Evolutionary conservation across 2,888 invertebrate genomes (phyloP), one percentile per base, ranked within the genome.

Genomic region (Chrysolina oricalcia): DNA sequence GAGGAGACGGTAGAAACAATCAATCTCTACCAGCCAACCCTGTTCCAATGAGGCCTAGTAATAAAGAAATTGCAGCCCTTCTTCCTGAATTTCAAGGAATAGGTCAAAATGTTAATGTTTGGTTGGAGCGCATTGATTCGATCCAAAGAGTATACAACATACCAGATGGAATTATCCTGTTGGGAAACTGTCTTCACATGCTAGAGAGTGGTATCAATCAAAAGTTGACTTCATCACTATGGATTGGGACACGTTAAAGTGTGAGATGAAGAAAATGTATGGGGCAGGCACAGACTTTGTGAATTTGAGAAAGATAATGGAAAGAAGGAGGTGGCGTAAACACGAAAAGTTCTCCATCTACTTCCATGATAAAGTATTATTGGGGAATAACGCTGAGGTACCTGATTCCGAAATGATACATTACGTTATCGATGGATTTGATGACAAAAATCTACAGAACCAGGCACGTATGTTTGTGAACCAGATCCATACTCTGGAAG

Each of bases 341-440:
- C 59, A 59, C 63, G 78, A 76, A 50, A 76, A 69, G 19, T 78
- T 76, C 46, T 43, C 73, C 13, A 65, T 19, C 8, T 78, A 78
- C 65, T 76, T 59, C 53, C 67, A 74, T 35, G 76, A 76, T 6
- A 78, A 78, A 74, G 70, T 78, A 6, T 59, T 68, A 43, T 62
- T 76, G 43, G 70, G 73, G 21, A 78, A 78, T 62, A 69, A 65
- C 35, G 65, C 50, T 13, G 66, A 21, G 6, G 35, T 78, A 23
- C 15, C 43, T 17, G 76, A 76, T 17, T 21, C 35, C 19, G 76
- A 78, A 48, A 67, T 72, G 50, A 71, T 78, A 11, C 72, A 74
- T 43, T 72, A 78, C 19, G 40, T 78, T 9, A 75, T 79, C 19
- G 75, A 75, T 65, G 77, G 77, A 8, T 74, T 78, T 27, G 75